phyloP scores from a whole-genome alignment of 2,113 vertebrate genomes.

The Clarias batrachus region DNA sequence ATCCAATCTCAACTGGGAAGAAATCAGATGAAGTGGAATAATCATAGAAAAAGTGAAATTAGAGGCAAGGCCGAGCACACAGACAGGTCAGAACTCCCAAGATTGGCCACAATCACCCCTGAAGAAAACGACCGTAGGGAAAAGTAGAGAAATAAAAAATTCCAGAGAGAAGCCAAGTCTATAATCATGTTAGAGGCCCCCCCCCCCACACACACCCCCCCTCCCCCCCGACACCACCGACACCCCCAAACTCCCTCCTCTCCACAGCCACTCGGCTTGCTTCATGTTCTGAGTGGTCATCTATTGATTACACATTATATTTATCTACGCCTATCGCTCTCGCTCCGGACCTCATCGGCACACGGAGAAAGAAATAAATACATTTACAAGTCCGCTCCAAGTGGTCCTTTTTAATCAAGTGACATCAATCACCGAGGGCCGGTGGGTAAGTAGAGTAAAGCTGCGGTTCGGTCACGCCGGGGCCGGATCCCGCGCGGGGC shows the following conservation, averaged over 20 bases:
- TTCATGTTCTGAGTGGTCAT: slow-evolving; percentile 76
- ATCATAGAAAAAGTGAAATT: slow-evolving; percentile 49
- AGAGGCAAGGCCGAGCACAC: slow-evolving; percentile 24
- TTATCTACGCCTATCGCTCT: slow-evolving; percentile 68
- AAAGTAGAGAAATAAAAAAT: slow-evolving; percentile 57
- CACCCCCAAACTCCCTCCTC: slow-evolving; percentile 46
- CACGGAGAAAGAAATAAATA: slow-evolving; percentile 72
- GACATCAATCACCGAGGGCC: slow-evolving; percentile 80
- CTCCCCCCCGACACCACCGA: slow-evolving; percentile 55
- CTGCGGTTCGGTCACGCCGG: slow-evolving; percentile 62
- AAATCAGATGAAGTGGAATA: slow-evolving; percentile 56
- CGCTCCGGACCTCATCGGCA: slow-evolving; percentile 54
- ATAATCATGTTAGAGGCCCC: slow-evolving; percentile 74
- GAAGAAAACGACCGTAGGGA: slow-evolving; percentile 44
- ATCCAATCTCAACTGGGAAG: slow-evolving; percentile 63
- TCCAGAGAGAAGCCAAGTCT: slow-evolving; percentile 63
- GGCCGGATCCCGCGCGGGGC: slow-evolving; percentile 51
- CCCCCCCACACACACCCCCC: slow-evolving; percentile 46
- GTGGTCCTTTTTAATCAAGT: slow-evolving; percentile 82
- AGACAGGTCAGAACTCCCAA: slow-evolving; percentile 44
- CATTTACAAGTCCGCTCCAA: slow-evolving; percentile 74
- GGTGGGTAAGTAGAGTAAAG: slow-evolving; percentile 65
- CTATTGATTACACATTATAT: slow-evolving; percentile 82
- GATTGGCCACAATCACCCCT: slow-evolving; percentile 54
- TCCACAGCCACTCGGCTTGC: slow-evolving; percentile 64